These are phyloP conservation scores for Odocoileus virginianus DNA, from an alignment of 2,113 vertebrate genomes.

Conservation along the genomic window DNA sequence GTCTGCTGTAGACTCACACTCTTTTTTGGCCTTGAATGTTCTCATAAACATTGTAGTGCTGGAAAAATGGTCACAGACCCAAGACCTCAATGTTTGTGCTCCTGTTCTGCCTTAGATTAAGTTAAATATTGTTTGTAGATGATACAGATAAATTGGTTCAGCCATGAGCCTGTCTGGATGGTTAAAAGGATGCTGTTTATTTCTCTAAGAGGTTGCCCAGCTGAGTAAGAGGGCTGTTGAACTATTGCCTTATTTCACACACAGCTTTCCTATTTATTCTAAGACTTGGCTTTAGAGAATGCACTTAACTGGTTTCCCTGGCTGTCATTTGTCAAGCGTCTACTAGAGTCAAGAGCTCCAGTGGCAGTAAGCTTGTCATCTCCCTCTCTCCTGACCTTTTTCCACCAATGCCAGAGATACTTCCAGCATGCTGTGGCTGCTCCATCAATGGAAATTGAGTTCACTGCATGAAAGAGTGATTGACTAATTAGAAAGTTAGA, in stretches of 20 bases:
- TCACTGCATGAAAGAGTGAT: background rate
- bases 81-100: slow-evolving; percentile 63
- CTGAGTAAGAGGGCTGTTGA: slow-evolving; percentile 57
- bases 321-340: slow-evolving; percentile 63
- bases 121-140: slow-evolving; percentile 76
- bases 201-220: slow-evolving; percentile 66
- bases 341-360: background rate
- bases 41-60: slow-evolving; percentile 9
- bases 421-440: slow-evolving; percentile 15
- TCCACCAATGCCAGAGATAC: background rate
- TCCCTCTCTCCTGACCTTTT: background rate
- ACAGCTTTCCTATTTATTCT: slow-evolving; percentile 59
- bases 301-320: slow-evolving; percentile 56
- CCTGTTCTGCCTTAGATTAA: slow-evolving; percentile 68
- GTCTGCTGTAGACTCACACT: background rate
- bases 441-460: background rate
- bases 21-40: background rate
- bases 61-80: slow-evolving; percentile 19
- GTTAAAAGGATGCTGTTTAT: slow-evolving; percentile 74
- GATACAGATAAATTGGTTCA: slow-evolving; percentile 65
- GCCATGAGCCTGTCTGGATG: slow-evolving; percentile 56
- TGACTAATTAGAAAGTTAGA: slow-evolving; percentile 40
- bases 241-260: slow-evolving; percentile 53
- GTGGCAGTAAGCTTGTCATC: slow-evolving; percentile 33
- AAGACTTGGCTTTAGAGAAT: slow-evolving; percentile 38